Evolutionary conservation across 2,888 invertebrate genomes (phyloP).

Genomic region (Agrilus biguttatus): DNA sequence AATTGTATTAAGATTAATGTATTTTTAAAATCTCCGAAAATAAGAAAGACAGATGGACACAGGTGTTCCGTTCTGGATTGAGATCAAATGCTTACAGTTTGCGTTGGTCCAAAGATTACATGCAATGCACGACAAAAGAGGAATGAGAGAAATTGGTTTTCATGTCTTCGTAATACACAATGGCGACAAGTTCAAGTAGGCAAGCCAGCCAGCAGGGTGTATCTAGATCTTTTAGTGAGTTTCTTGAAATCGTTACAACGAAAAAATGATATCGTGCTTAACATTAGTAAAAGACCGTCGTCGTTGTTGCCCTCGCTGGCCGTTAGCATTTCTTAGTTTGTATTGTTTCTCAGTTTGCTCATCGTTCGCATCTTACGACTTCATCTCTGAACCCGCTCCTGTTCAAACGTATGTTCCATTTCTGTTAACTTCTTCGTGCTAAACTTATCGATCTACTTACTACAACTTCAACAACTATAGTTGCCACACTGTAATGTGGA

Average conservation of each 20-base stretch:
- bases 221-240: constrained; percentile 22
- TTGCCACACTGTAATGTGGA: too few relatives aligned
- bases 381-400: constrained; percentile 9
- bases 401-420: neutral
- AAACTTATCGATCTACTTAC: too few relatives aligned
- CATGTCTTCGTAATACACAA: constrained; percentile 17
- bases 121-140: too few relatives aligned
- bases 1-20: too few relatives aligned
- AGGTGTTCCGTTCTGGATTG: too few relatives aligned
- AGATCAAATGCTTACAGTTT: too few relatives aligned
- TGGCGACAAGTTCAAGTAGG: too few relatives aligned
- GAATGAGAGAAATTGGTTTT: constrained; percentile 18
- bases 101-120: too few relatives aligned
- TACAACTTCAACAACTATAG: too few relatives aligned
- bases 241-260: constrained; percentile 16
- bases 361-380: constrained; percentile 15
- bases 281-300: constrained; percentile 16
- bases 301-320: too few relatives aligned
- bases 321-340: constrained; percentile 13
- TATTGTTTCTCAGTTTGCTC: constrained; percentile 13
- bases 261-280: constrained; percentile 21
- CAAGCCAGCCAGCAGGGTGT: constrained; percentile 14
- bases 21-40: too few relatives aligned
- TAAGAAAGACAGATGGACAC: too few relatives aligned
- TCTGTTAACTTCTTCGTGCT: neutral